Conservation (phyloP, 2,113 vertebrate species). For the Alouatta palliata region DNA sequence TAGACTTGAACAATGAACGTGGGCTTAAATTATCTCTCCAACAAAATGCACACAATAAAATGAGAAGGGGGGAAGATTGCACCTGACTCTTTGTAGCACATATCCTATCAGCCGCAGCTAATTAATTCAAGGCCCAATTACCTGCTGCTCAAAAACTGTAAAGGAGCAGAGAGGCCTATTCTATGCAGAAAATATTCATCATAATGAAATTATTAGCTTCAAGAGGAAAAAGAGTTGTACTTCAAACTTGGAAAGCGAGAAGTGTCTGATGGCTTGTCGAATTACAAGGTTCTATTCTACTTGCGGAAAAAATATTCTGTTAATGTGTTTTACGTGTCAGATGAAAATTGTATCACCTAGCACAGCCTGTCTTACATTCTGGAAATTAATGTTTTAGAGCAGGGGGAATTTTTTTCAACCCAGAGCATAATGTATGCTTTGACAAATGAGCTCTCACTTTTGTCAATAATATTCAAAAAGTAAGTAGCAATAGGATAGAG, state of each 20-base stretch:
- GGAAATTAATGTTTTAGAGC: background rate
- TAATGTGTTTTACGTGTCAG: background rate
- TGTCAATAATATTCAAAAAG: background rate
- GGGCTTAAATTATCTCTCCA: constrained; percentile 3
- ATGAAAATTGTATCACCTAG: background rate
- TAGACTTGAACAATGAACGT: background rate
- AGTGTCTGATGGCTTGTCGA: background rate
- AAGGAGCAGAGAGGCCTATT: background rate
- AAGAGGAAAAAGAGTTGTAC: background rate
- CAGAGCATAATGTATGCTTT: background rate
- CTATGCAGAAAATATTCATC: background rate
- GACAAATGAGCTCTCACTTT: background rate
- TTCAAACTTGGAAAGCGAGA: background rate
- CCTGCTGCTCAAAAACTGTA: background rate
- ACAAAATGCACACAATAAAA: background rate
- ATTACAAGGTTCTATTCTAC: background rate
- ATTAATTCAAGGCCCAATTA: constrained; percentile 28
- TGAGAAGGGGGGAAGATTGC: background rate
- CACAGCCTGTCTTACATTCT: background rate
- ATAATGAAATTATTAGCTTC: constrained; percentile 3
- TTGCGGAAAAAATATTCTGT: background rate
- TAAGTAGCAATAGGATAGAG: background rate
- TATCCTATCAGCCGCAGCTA: background rate
- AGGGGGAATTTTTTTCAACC: background rate
- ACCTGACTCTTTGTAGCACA: background rate